Percentiles rank a stretch among this genome's conserved stretches.
Evolutionary conservation across 2,888 invertebrate genomes (phyloP).

Genomic region (Oligia latruncula): DNA sequence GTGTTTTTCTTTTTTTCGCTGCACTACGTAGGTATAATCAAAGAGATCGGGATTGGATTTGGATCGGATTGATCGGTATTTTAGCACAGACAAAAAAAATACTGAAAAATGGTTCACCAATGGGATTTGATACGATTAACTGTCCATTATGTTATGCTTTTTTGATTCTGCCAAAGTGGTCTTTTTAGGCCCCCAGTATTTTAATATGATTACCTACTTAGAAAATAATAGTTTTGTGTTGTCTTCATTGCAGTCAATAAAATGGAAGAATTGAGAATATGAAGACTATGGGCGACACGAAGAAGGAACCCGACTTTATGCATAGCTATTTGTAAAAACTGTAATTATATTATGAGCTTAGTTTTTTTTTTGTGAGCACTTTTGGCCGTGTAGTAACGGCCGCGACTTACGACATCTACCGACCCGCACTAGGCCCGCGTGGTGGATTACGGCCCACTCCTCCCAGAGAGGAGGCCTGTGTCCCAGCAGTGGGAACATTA

Average conservation of each 20-base stretch:
- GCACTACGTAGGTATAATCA: no score
- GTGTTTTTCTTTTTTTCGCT: no score
- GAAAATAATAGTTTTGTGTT: not conserved
- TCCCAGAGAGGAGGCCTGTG: not conserved
- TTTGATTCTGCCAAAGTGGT: no score
- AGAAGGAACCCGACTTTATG: not conserved
- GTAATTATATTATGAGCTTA: not conserved
- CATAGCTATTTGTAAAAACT: conserved; percentile 1
- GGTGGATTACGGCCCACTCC: not conserved
- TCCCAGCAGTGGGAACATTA: not conserved
- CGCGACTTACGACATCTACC: no score
- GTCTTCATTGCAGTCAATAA: conserved; percentile 80
- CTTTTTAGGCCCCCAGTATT: no score
- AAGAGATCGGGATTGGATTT: no score
- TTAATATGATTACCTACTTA: not conserved
- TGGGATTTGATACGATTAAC: no score
- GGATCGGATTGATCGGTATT: no score
- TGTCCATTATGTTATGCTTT: no score
- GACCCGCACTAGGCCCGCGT: not conserved
- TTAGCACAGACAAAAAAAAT: no score
- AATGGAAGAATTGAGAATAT: conserved; percentile 87
- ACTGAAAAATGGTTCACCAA: no score
- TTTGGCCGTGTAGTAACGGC: no score
- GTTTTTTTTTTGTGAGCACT: not conserved
- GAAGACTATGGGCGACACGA: not conserved